Base-by-base conservation (phyloP, 2,888 invertebrate genomes). In the Erebia palarica region DNA sequence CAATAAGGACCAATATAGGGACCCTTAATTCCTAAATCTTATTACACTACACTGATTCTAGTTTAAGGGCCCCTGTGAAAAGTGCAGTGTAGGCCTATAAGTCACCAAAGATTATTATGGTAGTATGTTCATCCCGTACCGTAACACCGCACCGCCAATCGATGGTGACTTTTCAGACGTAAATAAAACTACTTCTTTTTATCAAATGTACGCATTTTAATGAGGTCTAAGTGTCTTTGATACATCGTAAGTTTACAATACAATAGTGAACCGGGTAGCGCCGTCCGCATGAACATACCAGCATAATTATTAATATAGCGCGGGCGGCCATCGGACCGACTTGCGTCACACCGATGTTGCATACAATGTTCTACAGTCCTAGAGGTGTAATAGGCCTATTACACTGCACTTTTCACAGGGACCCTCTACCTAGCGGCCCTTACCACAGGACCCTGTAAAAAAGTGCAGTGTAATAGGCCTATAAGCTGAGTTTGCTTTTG, bases 201-300 rank as follows among this genome's bases (percentile, higher is more conserved):
- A 87, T 84, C 86, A 87, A 88, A 88, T 85, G 86, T 86, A 91
- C 86, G 89, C 84, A 79, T 84, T 91, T 92, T 92, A 92, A 92
- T 91, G 86, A 89, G 84, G 87, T 90, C 85, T 86, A 90, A 85
- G 82, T 86, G 84, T 86, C 81, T 86, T 84, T 83, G 85, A 86
- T 88, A 91, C 88, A 90, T 82, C 78, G 70, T 63, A 77, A 81
- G 75, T 79, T 81, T 63, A 84, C 82, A 86, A 36, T 84, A 85
- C 80, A 82, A 80, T 80, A 79, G 75, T 77, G 75, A 78, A 74
- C 78, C 77, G 78, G 77, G 9, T 77, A 71, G 74, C 75, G 71
- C 73, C 75, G 73, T 77, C 78, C 81, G 82, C 79, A 88, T 90
- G 91, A 88, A 92, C 92, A 92, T 92, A 92, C 92, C 92, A 90